phyloP scores from a whole-genome alignment of 2,888 invertebrate species.

The Trichopoda pennipes region DNA sequence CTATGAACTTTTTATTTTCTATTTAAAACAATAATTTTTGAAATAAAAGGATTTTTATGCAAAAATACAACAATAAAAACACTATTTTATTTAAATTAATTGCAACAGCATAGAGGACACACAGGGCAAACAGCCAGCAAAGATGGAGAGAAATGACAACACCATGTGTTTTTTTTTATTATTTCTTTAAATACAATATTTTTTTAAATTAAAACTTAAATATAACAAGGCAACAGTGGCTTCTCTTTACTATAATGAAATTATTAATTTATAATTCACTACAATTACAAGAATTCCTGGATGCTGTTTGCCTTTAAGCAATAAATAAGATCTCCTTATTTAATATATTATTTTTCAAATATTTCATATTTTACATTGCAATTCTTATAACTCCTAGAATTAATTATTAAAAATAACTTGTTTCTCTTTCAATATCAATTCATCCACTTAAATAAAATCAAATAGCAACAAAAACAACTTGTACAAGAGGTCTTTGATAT shows the following conservation, averaged over 20 bases:
- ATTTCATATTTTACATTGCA: neutral
- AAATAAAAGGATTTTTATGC: too few species aligned
- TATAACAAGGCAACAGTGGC: neutral
- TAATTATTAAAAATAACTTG: constrained; percentile 25
- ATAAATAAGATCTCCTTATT: too few species aligned
- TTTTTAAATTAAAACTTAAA: neutral
- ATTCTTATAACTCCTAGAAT: neutral
- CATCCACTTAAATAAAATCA: neutral
- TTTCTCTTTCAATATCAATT: neutral
- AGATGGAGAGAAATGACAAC: too few species aligned
- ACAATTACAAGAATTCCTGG: neutral
- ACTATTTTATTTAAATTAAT: too few species aligned
- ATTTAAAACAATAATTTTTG: neutral
- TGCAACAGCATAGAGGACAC: too few species aligned
- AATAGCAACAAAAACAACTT: constrained; percentile 13
- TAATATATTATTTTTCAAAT: neutral
- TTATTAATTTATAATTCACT: neutral
- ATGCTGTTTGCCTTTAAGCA: neutral
- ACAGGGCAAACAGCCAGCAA: too few species aligned
- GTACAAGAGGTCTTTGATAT: constrained; percentile 41
- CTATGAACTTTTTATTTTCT: constrained; percentile 6
- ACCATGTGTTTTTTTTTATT: too few species aligned
- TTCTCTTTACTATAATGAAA: neutral
- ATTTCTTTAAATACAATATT: too few species aligned
- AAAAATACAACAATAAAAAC: too few species aligned